Conservation (phyloP, 2,888 invertebrate genomes). For the Melanargia galathea region DNA sequence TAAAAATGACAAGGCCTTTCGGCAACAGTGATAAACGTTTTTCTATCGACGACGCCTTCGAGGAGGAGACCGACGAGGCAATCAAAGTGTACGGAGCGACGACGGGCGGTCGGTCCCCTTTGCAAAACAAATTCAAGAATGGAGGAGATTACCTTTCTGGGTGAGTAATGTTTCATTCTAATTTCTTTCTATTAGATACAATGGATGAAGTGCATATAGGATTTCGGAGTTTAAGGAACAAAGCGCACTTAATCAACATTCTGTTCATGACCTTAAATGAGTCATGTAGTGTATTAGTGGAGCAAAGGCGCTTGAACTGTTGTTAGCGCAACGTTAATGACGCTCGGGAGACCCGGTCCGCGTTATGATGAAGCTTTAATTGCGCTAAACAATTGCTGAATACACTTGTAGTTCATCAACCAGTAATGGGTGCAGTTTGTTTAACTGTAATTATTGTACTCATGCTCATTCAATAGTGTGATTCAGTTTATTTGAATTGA, state of each 20-base stretch:
- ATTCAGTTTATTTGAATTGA: neutral
- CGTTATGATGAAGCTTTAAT: conserved; percentile 50
- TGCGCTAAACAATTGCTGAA: conserved; percentile 54
- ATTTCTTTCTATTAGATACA: conserved; percentile 17
- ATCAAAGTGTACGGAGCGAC: conserved; percentile 89
- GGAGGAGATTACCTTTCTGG: conserved; percentile 70
- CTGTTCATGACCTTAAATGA: conserved; percentile 70
- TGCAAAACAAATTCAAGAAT: conserved; percentile 78
- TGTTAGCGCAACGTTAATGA: conserved; percentile 36
- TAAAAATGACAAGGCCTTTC: conserved; percentile 78
- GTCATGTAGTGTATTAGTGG: conserved; percentile 60
- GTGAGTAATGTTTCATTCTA: conserved; percentile 49
- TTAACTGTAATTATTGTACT: conserved; percentile 9
- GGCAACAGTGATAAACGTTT: conserved; percentile 85
- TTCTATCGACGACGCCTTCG: conserved; percentile 92
- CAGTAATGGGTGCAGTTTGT: conserved; percentile 20
- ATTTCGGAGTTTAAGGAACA: conserved; percentile 2
- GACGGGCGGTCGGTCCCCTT: conserved; percentile 87
- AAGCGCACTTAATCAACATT: conserved; percentile 40
- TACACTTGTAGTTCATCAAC: conserved; percentile 40
- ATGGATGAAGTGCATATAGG: conserved; percentile 15
- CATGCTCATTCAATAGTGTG: neutral
- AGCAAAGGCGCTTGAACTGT: conserved; percentile 70
- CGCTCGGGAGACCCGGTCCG: conserved; percentile 44
- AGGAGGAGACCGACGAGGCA: conserved; percentile 90